Conservation (phyloP, 2,797 vertebrate species). For the Tokudaia muenninki region DNA sequence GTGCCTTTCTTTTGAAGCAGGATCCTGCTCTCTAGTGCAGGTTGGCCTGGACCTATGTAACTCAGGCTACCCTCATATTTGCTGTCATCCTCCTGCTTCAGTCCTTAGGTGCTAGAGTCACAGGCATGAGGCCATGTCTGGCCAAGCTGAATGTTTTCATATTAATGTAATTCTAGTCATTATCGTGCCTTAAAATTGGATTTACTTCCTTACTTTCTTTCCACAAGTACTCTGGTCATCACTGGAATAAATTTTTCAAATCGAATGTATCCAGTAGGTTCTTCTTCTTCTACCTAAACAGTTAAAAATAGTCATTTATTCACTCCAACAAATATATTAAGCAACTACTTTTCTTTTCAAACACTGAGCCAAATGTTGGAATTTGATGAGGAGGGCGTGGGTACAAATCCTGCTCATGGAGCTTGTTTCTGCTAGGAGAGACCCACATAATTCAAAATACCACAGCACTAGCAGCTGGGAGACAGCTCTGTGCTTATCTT, state of each 20-base stretch:
- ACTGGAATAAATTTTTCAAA: conserved; percentile 94
- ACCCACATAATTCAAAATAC: background rate
- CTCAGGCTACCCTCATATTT: background rate
- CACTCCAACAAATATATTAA: conserved; percentile 11
- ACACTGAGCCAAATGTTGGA: background rate
- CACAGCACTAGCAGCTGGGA: background rate
- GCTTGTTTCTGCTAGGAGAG: background rate
- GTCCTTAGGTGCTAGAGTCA: background rate
- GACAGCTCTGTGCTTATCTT: background rate
- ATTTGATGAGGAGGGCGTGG: background rate
- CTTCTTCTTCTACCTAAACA: conserved; percentile 94
- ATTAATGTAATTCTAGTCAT: conserved; percentile 8
- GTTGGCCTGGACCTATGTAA: background rate
- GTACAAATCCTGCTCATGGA: background rate
- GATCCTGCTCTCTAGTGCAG: background rate
- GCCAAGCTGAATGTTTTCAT: background rate
- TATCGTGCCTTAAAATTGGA: background rate
- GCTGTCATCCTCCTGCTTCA: background rate
- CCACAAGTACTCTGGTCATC: conserved; percentile 93
- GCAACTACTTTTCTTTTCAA: background rate
- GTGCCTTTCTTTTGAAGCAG: background rate
- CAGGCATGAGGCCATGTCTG: background rate
- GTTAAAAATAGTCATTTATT: conserved; percentile 43
- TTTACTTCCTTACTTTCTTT: conserved; percentile 91
- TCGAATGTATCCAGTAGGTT: conserved; percentile 91